phyloP scores from a whole-genome alignment of 2,113 vertebrate species.

The Erythrolamprus reginae region DNA sequence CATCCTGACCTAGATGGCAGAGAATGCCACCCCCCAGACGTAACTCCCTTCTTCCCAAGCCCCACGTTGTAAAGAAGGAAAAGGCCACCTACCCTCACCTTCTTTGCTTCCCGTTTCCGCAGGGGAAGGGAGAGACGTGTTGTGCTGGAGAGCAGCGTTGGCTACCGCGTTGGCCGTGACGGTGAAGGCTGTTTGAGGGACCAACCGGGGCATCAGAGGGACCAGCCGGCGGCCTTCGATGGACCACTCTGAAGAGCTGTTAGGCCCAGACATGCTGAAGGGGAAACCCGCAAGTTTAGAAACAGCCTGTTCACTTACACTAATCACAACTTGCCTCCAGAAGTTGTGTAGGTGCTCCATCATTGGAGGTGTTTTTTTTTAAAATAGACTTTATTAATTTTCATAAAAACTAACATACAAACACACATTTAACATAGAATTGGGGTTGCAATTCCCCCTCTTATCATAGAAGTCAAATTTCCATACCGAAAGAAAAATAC shows the following conservation, averaged over 20 bases:
- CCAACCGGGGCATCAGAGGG: constrained; percentile 92
- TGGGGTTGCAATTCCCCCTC: too few species aligned
- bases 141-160: constrained; percentile 88
- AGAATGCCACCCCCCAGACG: not conserved
- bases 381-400: too few species aligned
- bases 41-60: not conserved
- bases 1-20: not conserved
- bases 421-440: too few species aligned
- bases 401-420: too few species aligned
- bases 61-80: rapidly evolving
- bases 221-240: constrained; percentile 95
- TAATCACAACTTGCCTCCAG: not conserved
- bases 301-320: not conserved
- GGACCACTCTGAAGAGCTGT: constrained; percentile 96
- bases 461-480: too few species aligned
- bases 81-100: constrained; percentile 69
- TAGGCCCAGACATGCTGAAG: constrained; percentile 93
- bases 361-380: too few species aligned
- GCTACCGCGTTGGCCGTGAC: constrained; percentile 92
- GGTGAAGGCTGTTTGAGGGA: constrained; percentile 95
- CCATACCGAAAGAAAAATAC: too few species aligned
- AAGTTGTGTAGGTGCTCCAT: not conserved
- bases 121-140: constrained; percentile 84
- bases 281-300: constrained; percentile 45
- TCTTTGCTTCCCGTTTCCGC: constrained; percentile 96